Evolutionary conservation across 2,113 vertebrate genomes (phyloP), one percentile per base, ranked within the genome.

Genomic region (Menidia beryllina): DNA sequence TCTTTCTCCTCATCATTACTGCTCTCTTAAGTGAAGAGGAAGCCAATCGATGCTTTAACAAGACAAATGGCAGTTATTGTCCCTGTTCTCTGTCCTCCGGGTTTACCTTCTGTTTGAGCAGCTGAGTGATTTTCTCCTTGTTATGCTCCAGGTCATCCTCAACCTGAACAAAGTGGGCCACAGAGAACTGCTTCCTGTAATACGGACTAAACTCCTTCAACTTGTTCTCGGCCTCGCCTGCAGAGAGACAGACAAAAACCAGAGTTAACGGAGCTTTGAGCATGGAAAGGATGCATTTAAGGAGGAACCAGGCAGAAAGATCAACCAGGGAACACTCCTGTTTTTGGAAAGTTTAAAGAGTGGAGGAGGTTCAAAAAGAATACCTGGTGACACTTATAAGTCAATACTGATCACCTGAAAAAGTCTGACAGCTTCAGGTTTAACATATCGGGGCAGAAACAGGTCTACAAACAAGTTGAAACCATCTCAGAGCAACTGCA

Each of bases 111-210:
- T 92, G 94, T 76, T 93, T 94, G 71, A 98, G 91, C 86, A 98
- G 91, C 3, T 86, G 92, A 2, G 94, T 94, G 15, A 90, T 92
- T 19, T 82, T 77, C 34, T 93, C 80, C 36, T 90, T 88, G 19
- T 93, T 92, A 71, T 95, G 94, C 38, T 96, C 93, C 78, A 97
- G 91, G 4, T 98, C 94, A 38, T 93, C 93, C 56, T 94, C 94
- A 1, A 96, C 69, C 0, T 96, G 88, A 45, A 84, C 86, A 86
- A 96, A 95, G 52, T 93, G 95, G 23, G 95, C 93, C 91, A 96
- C 92, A 0, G 86, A 81, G 0, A 95, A 94, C 82, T 98, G 97
- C 24, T 92, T 94, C 48, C 73, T 93, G 88, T 97, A 98, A 85
- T 94, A 94, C 0, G 93, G 91, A 43, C 93, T 86, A 83, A 98